Percentiles rank a stretch among this genome's conserved stretches.
phyloP scores from a whole-genome alignment of 1,140 invertebrate genomes.

The Pantala flavescens region DNA sequence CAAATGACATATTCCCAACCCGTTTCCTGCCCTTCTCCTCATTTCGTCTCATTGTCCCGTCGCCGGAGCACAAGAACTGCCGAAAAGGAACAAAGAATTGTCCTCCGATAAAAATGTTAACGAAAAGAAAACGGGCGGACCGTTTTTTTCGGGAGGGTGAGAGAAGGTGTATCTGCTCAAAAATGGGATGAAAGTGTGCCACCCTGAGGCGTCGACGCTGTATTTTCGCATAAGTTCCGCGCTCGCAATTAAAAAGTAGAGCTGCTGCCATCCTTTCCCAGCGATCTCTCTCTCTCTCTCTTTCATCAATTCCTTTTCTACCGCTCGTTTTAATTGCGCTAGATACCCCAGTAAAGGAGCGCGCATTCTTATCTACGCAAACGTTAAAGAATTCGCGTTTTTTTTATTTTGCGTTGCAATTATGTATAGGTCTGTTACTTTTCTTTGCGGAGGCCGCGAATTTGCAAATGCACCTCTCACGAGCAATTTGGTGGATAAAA shows the following conservation, averaged over 20 bases:
- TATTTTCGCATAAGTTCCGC: neutral
- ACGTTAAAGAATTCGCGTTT: too few relatives aligned
- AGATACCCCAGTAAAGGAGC: too few relatives aligned
- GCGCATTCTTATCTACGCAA: too few relatives aligned
- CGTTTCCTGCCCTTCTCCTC: neutral
- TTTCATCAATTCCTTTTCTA: neutral
- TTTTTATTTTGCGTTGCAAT: too few relatives aligned
- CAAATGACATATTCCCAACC: neutral
- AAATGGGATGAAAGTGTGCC: neutral
- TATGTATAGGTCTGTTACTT: too few relatives aligned
- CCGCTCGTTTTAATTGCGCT: neutral
- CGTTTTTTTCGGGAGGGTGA: neutral
- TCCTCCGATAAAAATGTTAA: neutral
- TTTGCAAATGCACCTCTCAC: too few relatives aligned
- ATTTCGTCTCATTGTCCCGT: neutral
- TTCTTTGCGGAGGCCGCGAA: too few relatives aligned
- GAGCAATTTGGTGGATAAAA: too few relatives aligned
- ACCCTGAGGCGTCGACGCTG: neutral
- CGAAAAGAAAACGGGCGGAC: neutral
- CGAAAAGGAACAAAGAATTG: constrained; percentile 2
- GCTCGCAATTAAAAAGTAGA: neutral
- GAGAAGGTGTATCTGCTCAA: neutral
- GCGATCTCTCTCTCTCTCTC: neutral
- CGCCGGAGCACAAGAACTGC: neutral
- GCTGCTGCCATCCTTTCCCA: neutral